Evolutionary conservation across 2,797 vertebrate genomes (phyloP).

Genomic region (Myripristis jacobus): DNA sequence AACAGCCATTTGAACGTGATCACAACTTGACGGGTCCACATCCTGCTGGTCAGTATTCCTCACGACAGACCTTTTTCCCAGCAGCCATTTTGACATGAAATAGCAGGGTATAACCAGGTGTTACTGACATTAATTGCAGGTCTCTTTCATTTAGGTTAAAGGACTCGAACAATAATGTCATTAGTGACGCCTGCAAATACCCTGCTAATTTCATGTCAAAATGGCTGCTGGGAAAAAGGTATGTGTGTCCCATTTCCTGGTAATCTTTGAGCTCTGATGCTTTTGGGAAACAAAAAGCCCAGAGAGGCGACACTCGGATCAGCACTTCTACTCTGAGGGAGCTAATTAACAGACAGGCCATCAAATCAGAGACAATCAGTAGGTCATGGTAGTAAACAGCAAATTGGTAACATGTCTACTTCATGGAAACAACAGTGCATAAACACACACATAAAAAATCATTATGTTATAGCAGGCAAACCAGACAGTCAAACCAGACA

Average conservation of each 20-base stretch:
- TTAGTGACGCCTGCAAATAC: too few relatives aligned
- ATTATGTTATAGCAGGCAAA: conserved; percentile 15
- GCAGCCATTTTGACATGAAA: too few relatives aligned
- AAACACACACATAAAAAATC: not conserved
- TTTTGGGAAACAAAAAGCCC: not conserved
- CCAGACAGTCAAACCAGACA: not conserved
- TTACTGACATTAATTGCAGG: too few relatives aligned
- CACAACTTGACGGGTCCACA: not conserved
- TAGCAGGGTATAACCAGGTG: too few relatives aligned
- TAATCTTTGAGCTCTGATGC: not conserved
- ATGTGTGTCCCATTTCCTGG: too few relatives aligned
- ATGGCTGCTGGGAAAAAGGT: too few relatives aligned
- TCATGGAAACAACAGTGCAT: conserved; percentile 14
- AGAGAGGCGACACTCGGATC: not conserved
- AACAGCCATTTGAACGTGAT: not conserved
- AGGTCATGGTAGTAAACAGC: not conserved
- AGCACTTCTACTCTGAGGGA: conserved; percentile 12
- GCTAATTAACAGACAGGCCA: not conserved
- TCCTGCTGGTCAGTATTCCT: too few relatives aligned
- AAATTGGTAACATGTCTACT: conserved; percentile 5
- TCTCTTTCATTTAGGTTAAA: too few relatives aligned
- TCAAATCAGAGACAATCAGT: not conserved
- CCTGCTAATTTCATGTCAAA: too few relatives aligned
- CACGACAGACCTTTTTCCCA: too few relatives aligned
- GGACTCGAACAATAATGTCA: too few relatives aligned